Percentiles rank a stretch among this genome's conserved stretches.
Evolutionary conservation across 2,797 vertebrate species (phyloP).

Genomic region (Chrosomus eos): DNA sequence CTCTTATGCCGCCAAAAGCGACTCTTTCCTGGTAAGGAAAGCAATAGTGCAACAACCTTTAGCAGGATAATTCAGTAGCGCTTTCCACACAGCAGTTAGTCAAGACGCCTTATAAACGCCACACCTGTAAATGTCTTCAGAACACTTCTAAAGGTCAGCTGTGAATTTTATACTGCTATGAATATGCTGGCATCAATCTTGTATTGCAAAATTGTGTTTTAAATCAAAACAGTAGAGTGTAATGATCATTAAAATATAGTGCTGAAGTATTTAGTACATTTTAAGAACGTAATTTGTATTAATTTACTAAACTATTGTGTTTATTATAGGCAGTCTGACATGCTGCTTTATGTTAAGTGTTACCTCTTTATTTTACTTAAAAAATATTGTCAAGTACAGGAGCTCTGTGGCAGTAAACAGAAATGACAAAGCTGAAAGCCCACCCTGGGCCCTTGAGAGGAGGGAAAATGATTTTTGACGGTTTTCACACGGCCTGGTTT

Average conservation of each 20-base stretch:
- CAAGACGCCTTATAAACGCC: conserved; percentile 21
- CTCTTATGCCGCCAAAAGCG: conserved; percentile 76
- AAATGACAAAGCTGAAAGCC: conserved; percentile 68
- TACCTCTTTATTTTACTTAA: conserved; percentile 63
- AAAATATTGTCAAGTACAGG: conserved; percentile 82
- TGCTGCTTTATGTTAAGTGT: conserved; percentile 45
- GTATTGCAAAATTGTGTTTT: background rate
- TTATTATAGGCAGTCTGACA: conserved; percentile 43
- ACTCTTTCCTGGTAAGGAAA: conserved; percentile 86
- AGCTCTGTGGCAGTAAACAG: conserved; percentile 83
- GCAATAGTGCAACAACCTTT: conserved; percentile 96
- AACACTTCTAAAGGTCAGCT: background rate
- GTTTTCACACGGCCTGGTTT: conserved; percentile 19
- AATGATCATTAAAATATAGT: background rate
- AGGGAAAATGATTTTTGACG: conserved; percentile 67
- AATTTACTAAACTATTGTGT: background rate
- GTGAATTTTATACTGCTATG: background rate
- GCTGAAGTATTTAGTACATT: conserved; percentile 5
- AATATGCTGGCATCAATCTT: conserved; percentile 14
- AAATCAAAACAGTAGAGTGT: conserved; percentile 1
- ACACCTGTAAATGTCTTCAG: background rate
- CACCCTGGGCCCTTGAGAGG: conserved; percentile 55
- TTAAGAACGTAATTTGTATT: background rate
- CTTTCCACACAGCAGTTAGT: conserved; percentile 48
- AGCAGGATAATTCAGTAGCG: conserved; percentile 72